These are phyloP conservation scores for Julus scandinavius DNA, from an alignment of 2,888 invertebrate genomes.

Conservation along the genomic window DNA sequence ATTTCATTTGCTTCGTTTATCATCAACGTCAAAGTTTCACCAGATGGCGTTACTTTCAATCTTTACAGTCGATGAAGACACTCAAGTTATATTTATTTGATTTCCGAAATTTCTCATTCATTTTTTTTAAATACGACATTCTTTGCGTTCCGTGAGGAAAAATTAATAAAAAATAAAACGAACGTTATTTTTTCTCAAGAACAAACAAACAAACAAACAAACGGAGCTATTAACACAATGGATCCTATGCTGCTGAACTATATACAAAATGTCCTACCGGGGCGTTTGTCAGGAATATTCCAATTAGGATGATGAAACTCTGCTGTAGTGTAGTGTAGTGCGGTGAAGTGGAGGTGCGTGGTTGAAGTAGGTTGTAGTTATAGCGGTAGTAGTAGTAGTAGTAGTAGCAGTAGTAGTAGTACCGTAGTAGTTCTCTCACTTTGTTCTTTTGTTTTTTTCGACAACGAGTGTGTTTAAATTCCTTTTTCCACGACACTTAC, in stretches of 20 bases:
- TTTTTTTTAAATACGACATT: neutral
- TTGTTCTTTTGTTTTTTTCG: neutral
- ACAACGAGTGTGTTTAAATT: neutral
- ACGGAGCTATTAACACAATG: neutral
- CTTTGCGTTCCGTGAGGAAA: neutral
- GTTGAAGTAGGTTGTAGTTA: no score
- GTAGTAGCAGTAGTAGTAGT: constrained; percentile 3
- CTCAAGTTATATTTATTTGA: neutral
- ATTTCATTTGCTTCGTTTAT: neutral
- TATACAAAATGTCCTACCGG: constrained; percentile 50
- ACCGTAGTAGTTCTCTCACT: neutral
- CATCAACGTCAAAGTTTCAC: neutral
- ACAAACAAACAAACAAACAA: neutral
- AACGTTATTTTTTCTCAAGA: neutral
- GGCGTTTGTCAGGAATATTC: constrained; percentile 39
- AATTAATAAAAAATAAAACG: constrained; percentile 20
- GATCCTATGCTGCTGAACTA: constrained; percentile 1
- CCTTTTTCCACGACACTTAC: constrained; percentile 4
- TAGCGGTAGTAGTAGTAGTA: neutral
- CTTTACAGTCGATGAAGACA: neutral
- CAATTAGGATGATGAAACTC: neutral
- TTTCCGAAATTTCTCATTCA: neutral
- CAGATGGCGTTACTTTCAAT: no score
- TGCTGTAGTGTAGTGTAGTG: neutral
- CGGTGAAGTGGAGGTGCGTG: neutral